Conservation (phyloP, 2,888 invertebrate genomes). For the Autographa gamma region DNA sequence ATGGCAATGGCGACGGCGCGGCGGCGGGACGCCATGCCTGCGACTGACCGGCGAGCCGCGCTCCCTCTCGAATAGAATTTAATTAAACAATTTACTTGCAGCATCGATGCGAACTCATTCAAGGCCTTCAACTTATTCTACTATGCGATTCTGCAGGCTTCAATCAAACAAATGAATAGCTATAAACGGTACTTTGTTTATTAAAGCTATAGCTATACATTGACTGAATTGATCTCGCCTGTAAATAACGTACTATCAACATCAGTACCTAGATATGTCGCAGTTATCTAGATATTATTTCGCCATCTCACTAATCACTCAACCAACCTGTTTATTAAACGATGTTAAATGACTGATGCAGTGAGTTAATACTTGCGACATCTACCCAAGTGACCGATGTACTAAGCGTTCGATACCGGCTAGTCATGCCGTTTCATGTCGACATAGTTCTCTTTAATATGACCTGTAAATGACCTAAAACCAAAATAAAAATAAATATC, state of each 20-base stretch:
- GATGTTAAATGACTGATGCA: slow-evolving; percentile 4
- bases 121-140: slow-evolving; percentile 59
- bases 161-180: slow-evolving; percentile 23
- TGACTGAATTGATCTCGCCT: neutral
- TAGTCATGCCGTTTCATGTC: neutral
- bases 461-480: neutral
- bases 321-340: neutral
- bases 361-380: slow-evolving; percentile 3
- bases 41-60: slow-evolving; percentile 62
- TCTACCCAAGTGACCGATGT: neutral
- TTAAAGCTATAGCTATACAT: neutral
- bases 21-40: slow-evolving; percentile 72
- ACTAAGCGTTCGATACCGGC: neutral
- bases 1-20: slow-evolving; percentile 68
- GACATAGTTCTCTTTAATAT: neutral
- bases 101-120: slow-evolving; percentile 60
- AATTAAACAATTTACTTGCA: slow-evolving; percentile 68
- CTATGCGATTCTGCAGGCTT: slow-evolving; percentile 15
- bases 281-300: neutral
- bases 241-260: neutral
- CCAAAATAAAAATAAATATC: neutral
- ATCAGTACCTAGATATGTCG: neutral
- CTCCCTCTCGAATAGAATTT: slow-evolving; percentile 62
- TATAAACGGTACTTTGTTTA: neutral
- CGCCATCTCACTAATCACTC: neutral